Evolutionary conservation across 2,113 vertebrate species (phyloP).

Genomic region (Oryctolagus cuniculus): DNA sequence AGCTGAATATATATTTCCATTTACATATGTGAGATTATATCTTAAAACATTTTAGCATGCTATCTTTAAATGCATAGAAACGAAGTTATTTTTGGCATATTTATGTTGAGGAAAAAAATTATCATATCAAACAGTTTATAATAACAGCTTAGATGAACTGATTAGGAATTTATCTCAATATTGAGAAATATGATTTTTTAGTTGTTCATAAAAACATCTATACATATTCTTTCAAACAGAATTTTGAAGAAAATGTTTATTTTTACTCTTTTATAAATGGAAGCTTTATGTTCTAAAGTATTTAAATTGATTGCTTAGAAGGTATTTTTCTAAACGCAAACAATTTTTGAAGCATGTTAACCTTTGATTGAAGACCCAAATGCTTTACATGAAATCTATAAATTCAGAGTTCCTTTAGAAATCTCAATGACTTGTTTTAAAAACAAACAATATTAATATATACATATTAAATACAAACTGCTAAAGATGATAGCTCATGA

Average conservation of each 20-base stretch:
- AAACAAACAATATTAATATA: conserved; percentile 37
- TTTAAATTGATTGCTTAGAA: conserved; percentile 62
- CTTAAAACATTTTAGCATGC: conserved; percentile 9
- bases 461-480: conserved; percentile 44
- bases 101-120: conserved; percentile 51
- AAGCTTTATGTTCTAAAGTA: conserved; percentile 46
- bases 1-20: background rate
- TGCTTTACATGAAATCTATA: conserved; percentile 63
- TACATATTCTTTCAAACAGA: conserved; percentile 2
- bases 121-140: background rate
- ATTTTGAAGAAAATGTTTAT: conserved; percentile 34
- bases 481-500: background rate
- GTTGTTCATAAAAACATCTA: conserved; percentile 20
- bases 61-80: conserved; percentile 34
- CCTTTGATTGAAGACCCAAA: conserved; percentile 50
- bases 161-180: conserved; percentile 14
- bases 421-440: conserved; percentile 39
- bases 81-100: conserved; percentile 35
- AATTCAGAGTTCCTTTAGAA: conserved; percentile 60
- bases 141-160: conserved; percentile 2
- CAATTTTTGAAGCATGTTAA: conserved; percentile 32
- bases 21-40: background rate
- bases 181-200: conserved; percentile 28
- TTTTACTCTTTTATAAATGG: conserved; percentile 53
- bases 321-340: conserved; percentile 63